These are phyloP conservation scores for Acrocephalus arundinaceus DNA, from an alignment of 2,113 vertebrate species.

Conservation along the genomic window DNA sequence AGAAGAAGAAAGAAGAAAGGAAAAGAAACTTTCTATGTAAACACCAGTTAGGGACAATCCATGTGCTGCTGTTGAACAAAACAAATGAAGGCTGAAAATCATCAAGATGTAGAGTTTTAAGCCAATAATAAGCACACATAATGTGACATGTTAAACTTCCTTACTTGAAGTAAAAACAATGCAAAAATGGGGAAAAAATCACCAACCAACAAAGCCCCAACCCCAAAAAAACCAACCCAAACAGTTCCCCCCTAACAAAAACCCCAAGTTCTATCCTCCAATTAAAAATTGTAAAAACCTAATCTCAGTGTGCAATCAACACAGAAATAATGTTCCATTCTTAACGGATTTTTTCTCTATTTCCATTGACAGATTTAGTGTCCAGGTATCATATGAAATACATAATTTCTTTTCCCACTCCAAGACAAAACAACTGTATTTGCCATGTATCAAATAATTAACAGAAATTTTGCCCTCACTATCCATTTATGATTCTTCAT, in stretches of 20 bases:
- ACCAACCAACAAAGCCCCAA: fast-evolving
- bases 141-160: background rate
- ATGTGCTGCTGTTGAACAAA: background rate
- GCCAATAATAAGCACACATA: background rate
- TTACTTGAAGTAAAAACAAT: background rate
- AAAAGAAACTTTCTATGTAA: background rate
- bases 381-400: background rate
- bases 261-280: background rate
- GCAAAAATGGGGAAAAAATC: background rate
- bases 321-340: background rate
- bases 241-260: background rate
- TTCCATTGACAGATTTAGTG: background rate
- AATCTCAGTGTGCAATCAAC: background rate
- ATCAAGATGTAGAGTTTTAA: background rate
- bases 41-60: background rate
- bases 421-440: background rate
- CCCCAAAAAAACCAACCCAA: background rate
- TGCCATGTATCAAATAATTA: background rate
- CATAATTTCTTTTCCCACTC: background rate
- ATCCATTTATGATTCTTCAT: background rate
- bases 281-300: background rate
- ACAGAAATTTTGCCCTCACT: background rate
- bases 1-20: background rate
- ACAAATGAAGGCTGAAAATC: background rate
- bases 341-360: background rate